Conservation (phyloP, 37 sponge, comb jelly and placozoan species). For the Mnemiopsis leidyi region DNA sequence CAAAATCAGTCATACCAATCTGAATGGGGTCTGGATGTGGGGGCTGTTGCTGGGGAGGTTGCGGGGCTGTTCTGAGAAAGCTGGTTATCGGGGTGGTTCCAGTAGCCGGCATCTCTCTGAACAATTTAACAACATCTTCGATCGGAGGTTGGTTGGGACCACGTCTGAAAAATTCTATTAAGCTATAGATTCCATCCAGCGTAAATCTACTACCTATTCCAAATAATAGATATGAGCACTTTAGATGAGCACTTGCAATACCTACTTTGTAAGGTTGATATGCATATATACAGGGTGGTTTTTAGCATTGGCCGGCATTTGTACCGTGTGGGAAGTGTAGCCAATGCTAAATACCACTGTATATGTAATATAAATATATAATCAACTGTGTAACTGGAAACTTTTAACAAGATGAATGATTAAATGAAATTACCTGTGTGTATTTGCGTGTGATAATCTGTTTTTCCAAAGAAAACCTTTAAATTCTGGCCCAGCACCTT, state of each 20-base stretch:
- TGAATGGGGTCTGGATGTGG: too few species aligned
- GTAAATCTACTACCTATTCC: too few species aligned
- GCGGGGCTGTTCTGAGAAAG: neutral
- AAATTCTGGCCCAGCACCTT: neutral
- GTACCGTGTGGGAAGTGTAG: too few species aligned
- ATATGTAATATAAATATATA: too few species aligned
- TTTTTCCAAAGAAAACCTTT: neutral
- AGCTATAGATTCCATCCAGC: neutral
- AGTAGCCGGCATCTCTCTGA: neutral
- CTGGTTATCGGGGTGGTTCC: neutral
- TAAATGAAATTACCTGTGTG: neutral
- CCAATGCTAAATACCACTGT: too few species aligned
- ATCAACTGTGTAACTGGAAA: neutral
- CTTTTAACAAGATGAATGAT: neutral
- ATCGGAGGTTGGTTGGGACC: neutral
- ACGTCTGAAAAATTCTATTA: neutral
- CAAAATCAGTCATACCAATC: too few species aligned
- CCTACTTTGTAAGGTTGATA: neutral
- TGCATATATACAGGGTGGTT: too few species aligned
- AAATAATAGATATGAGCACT: too few species aligned
- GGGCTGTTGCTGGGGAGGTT: conserved; percentile 6
- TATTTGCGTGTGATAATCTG: neutral
- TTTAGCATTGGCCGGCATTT: too few species aligned
- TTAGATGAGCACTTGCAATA: too few species aligned
- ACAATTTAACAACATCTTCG: neutral